Evolutionary conservation across 2,113 vertebrate species (phyloP), one percentile per base, ranked within the genome.

Genomic region (Sinocyclocheilus rhinocerous): DNA sequence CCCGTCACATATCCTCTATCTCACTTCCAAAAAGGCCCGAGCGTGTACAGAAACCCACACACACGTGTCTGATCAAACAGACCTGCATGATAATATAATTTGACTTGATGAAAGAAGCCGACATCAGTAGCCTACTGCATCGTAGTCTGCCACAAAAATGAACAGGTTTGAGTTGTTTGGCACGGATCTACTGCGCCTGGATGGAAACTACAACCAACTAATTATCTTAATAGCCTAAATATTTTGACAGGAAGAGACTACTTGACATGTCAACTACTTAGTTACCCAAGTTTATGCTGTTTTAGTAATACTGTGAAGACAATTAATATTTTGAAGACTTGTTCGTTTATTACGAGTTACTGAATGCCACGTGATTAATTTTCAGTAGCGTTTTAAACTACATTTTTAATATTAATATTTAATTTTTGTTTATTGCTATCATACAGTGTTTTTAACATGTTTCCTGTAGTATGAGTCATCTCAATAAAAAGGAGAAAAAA

Each of bases 1-100:
- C 80, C 42, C 39, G 2, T 2, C 22, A 69, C 63, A 55, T 29
- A 24, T 67, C 39, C 77, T 39, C 50, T 42, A 61, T 24, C 78
- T 81, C 36, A 18, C 13, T 61, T 24, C 36, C 57, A 45, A 24
- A 61, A 81, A 13, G 7, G 13, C 57, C 78, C 15, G 2, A 11
- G 78, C n/a, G 5, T 18, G 78, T n/a, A 81, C 13, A 24, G 59
- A 81, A 65, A 81, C 72, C 11, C 39, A 15, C n/a, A 76, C 36
- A 18, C 63, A 67, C 20, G 4, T 11, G 22, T 63, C 20, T 63
- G 57, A 80, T 63, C 39, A 48, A 65, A 81, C 7, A 52, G 45
- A 52, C n/a, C 39, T 69, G 80, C 61, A 29, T 50, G 75, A 52
- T 29, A 24, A 52, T 16, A 20, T 29, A 15, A 9, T 18, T 9